Base-by-base conservation (phyloP, 2,113 vertebrate species). In the Bombycilla garrulus region DNA sequence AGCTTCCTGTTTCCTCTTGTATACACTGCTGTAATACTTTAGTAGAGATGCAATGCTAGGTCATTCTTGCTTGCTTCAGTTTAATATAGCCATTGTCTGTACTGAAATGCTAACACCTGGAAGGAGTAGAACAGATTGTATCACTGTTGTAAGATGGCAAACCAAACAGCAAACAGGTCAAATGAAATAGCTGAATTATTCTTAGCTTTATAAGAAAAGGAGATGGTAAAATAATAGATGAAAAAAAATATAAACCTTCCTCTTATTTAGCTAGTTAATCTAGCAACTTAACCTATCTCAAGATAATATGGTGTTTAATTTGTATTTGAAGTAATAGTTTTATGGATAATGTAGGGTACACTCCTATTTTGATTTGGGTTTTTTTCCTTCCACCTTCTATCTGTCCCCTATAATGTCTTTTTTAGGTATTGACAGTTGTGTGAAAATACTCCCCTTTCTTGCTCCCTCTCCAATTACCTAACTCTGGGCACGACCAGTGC, bases 401-500 rank as follows among this genome's bases (percentile, higher is more conserved):
- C 21, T 60, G 7, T 83, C 19, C 1, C 45, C 10, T 60, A 0
- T 57, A 19, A 20, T 45, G 24, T 50, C 19, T 42, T 24, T 65
- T 35, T 64, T 44, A 15, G 15, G 6, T 71, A 35, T 70, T 83
- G n/a, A 53, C 16, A 29, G 3, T 6, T 62, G 15, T 61, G 12
- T 76, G 48, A 54, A 28, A 65, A 12, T 31, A 25, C 17, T 76
- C 17, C 6, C 9, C 3, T 6, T 57, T 47, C 26, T 38, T 60
- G 4, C 5, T 74, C 11, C 15, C 1, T 58, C 17, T 35, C 5
- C 29, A 45, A 0, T 54, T 86, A 29, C 23, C 16, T n/a, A 17
- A 33, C 31, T 72, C 4, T 40, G 2, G 7, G 83, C 7, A 24
- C 13, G 77, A 13, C 6, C 42, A 53, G 44, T 81, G 50, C 15